Conservation (phyloP, 1,140 invertebrate genomes). For the Babylonia areolata region DNA sequence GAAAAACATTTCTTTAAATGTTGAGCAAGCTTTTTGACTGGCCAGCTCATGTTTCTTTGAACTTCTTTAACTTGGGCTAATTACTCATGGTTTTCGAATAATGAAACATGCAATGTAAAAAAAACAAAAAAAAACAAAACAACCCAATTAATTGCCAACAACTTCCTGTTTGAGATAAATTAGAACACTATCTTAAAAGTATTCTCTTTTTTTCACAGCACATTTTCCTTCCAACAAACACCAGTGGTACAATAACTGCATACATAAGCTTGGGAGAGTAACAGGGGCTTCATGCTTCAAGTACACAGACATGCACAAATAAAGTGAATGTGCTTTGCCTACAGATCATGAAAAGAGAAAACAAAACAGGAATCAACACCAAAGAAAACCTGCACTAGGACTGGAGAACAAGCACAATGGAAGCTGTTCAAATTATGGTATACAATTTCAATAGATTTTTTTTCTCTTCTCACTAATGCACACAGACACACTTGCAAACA, state of each 20-base stretch:
- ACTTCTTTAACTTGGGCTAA: no score
- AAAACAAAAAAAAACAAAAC: no score
- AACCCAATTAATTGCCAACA: no score
- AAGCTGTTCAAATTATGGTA: neutral
- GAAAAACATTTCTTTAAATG: no score
- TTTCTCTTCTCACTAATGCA: neutral
- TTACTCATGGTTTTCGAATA: no score
- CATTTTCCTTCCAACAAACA: neutral
- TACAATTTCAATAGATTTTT: conserved; percentile 11
- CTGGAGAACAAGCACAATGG: neutral
- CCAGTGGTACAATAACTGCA: neutral
- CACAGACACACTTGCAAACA: neutral
- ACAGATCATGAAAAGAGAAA: neutral
- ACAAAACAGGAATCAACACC: neutral
- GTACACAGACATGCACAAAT: conserved; percentile 4
- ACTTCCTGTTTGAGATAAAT: no score
- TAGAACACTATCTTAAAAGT: no score
- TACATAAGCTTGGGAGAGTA: neutral
- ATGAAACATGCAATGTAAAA: no score
- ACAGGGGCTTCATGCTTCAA: conserved; percentile 1
- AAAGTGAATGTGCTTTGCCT: neutral
- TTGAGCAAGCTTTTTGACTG: no score
- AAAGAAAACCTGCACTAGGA: neutral
- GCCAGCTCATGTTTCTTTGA: no score
- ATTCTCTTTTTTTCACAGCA: neutral